Conservation (phyloP, 2,797 vertebrate genomes). For the Nannoperca australis region DNA sequence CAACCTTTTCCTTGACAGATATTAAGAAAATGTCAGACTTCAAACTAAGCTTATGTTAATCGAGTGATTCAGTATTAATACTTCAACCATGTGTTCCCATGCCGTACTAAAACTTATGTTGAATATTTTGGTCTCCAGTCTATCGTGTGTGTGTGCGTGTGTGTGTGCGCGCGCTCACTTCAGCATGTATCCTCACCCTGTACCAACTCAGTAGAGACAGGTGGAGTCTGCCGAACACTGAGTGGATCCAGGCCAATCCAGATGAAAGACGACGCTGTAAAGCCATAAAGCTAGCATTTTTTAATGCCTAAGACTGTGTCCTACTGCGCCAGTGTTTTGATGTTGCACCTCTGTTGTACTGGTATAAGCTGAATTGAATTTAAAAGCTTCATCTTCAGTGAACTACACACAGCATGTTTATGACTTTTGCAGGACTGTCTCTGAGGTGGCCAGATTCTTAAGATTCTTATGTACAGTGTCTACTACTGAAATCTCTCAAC, state of each 20-base stretch:
- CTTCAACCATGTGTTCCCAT: background rate
- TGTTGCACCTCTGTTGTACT: too few relatives aligned
- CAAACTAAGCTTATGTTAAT: background rate
- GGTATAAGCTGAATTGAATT: too few relatives aligned
- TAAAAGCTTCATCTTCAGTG: background rate
- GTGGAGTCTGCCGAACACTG: conserved; percentile 43
- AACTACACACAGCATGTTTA: background rate
- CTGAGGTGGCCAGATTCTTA: too few relatives aligned
- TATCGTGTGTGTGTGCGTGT: background rate
- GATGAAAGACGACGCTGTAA: conserved; percentile 51
- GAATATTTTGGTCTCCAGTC: background rate
- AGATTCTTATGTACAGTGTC: too few relatives aligned
- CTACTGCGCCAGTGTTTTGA: too few relatives aligned
- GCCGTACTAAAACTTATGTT: background rate
- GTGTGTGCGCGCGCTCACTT: background rate
- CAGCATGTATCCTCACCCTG: conserved; percentile 26
- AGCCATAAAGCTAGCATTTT: too few relatives aligned
- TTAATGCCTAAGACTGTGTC: too few relatives aligned
- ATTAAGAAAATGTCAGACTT: background rate
- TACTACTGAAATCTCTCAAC: too few relatives aligned
- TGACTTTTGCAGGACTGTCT: conserved; percentile 10
- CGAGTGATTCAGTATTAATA: background rate
- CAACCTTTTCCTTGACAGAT: background rate
- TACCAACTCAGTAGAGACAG: conserved; percentile 61
- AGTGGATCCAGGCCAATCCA: conserved; percentile 27